Base-by-base conservation (phyloP, 2,888 invertebrate species). In the Cerceris rybyensis region DNA sequence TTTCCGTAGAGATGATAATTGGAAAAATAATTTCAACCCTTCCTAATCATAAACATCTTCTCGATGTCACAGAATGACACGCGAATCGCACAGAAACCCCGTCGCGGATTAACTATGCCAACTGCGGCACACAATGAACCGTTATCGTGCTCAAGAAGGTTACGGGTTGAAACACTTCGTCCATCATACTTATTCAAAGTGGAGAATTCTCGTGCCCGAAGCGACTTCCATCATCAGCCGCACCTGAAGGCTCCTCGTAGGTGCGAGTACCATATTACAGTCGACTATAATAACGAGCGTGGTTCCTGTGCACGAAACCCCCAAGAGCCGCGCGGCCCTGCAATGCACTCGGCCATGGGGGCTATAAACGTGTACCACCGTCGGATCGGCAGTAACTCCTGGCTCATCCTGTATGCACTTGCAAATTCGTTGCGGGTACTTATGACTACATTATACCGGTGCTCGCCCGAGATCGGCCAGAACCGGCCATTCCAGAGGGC, bases 401-500 rank as follows among this genome's bases (percentile, higher is more conserved):
- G 55, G 70, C 61, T 75, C 59, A 79, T 80, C 83, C 70, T 43
- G 57, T 64, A 61, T 68, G 70, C 75, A 68, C 77, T 79, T 73
- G 77, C 79, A 79, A 84, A 84, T 84, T 81, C 81, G 84, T 84
- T 74, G 78, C 78, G 84, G 79, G 52, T 80, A 80, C 80, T 83
- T 80, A 80, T 70, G 73, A 71, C 75, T 75, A 71, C 75, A 73
- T 83, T 83, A 83, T 75, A 75, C 61, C 57, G 41, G 63, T 57
- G 70, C 74, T 52, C 61, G 42, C 65, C 57, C 14, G 66, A 60
- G 70, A 75, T 83, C 73, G 66, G 65, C 46, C 71, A 60, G 71
- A 67, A 67, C 63, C 75, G 58, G 75, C 67, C 72, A 76, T 76
- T 76, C 63, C 67, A 17, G 61, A 70, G 49, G 58, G 68, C 49